Base-by-base conservation (phyloP, 1,140 invertebrate genomes). In the Sminthurinus signatus region DNA sequence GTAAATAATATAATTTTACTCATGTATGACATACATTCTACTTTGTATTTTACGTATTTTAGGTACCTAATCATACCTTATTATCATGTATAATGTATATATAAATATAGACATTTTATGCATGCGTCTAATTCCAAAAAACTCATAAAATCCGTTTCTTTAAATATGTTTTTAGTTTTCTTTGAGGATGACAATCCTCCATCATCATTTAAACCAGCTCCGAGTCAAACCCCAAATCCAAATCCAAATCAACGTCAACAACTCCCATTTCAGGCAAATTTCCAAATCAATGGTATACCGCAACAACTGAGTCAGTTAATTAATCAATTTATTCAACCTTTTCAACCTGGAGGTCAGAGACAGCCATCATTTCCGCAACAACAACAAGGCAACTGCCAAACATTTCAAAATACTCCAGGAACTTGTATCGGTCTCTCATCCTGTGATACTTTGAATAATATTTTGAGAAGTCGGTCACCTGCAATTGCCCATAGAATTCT, bases 401-500 rank as follows among this genome's bases (percentile, higher is more conserved):
- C 65, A 21, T 68, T 65, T 56, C 25, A 59, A 60, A 25, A 66
- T 23, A 48, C 39, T 8, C 58, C 46, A 17, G 69, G 69, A 1
- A 62, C 44, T 50, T 71, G 69, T 27, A 62, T 48, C 12, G 19
- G 25, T 1, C 25, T 71, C 3, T 44, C 27, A 2, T 29, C 31
- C 32, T 71, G 69, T 42, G 44, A 62, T 14, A 25, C 44, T 4
- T 29, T 68, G 5, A 36, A 32, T 27, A n/a, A 15, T 3, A 43
- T 68, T 15, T n/a, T 68, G 2, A 51, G 44, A n/a, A 61, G 27
- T 19, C 12, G 60, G 52, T 50, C 62, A 5, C 28, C 23, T 27
- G 21, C 28, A 21, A 23, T 23, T 1, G 64, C 64, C 2, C 56
- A 64, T 10, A 43, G 60, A 19, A 60, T 78, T 67, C 68, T 85